Conservation (phyloP, 2,797 vertebrate species). For the Manis javanica region DNA sequence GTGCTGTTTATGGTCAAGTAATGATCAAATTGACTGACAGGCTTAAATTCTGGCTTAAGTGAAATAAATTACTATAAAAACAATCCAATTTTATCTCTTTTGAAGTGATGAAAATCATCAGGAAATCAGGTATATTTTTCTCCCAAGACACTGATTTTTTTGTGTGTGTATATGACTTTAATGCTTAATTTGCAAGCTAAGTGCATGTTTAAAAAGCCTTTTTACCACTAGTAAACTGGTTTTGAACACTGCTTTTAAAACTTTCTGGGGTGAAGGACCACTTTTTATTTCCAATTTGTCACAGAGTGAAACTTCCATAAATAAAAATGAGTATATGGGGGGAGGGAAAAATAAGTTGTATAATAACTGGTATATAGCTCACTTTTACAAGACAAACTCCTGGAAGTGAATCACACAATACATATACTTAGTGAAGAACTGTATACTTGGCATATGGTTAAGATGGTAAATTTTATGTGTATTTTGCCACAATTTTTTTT, state of each 20-base stretch:
- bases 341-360: neutral
- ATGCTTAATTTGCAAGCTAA: conserved; percentile 20
- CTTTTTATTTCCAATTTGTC: neutral
- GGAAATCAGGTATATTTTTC: conserved; percentile 5
- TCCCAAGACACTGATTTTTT: neutral
- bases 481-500: neutral
- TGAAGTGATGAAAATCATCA: conserved; percentile 34
- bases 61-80: conserved; percentile 19
- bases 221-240: neutral
- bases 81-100: neutral
- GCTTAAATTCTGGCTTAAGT: neutral
- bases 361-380: neutral
- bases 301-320: neutral
- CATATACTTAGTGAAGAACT: neutral
- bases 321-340: neutral
- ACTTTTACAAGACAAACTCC: neutral
- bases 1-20: neutral
- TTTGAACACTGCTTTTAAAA: conserved; percentile 26
- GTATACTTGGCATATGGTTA: neutral
- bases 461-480: neutral
- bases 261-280: neutral
- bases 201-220: neutral
- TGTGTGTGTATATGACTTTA: neutral
- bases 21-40: neutral
- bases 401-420: neutral